Evolutionary conservation across 2,113 vertebrate species (phyloP), one percentile per base, ranked within the genome.

Genomic region (Chaetura pelagica): DNA sequence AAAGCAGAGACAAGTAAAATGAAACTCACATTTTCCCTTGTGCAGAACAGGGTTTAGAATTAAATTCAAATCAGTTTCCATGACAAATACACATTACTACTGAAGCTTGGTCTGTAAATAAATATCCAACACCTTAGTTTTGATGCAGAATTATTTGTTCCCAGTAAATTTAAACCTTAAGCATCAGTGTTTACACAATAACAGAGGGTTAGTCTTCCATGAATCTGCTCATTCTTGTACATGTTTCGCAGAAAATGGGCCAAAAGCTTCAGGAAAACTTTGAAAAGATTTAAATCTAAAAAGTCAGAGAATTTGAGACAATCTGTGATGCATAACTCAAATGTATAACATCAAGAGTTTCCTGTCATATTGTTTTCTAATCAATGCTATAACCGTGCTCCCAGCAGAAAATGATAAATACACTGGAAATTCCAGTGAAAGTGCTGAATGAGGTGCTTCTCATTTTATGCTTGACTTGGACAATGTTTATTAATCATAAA

Each of bases 1-100:
- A 93, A 98, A 98, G 77, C 98, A 98, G 97, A 98, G 91, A 88
- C 17, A 2, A 94, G 96, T 97, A 96, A 98, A 98, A 97, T 84
- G 97, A 98, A 92, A 97, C 97, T 95, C 97, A 94, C 57, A 71
- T 98, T 97, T 97, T 96, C 91, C 91, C 92, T 42, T 67, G 80
- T 97, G 93, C 92, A 93, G 97, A 97, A 97, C 79, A 88, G 85
- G 82, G 42, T 64, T 92, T 95, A 81, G 84, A 95, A 92, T 97
- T 94, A 94, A 95, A 95, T 80, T 91, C 91, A 94, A 92, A 97
- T 97, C 94, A 67, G 91, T 97, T 97, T 96, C 93, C 87, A 54
- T 93, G 96, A 96, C 94, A 97, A 97, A 97, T 93, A 27, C 77
- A 84, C 72, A 92, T 95, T 87, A 91, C 94, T 72, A 85, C 95